Conservation (phyloP, 2,797 vertebrate species). For the Eurystomus glaucurus region DNA sequence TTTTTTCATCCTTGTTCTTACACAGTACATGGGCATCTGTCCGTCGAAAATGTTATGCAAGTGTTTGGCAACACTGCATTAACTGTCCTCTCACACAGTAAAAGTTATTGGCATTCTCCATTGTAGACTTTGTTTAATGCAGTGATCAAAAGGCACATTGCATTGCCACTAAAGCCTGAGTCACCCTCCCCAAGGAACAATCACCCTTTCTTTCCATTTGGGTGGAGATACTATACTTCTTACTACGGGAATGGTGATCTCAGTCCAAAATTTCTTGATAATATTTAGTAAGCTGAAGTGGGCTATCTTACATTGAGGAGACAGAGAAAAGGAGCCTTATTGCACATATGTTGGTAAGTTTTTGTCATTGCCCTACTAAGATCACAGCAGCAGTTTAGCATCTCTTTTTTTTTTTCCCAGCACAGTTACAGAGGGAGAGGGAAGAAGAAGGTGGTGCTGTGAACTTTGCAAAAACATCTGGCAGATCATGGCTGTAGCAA, state of each 20-base stretch:
- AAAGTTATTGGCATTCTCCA: not conserved
- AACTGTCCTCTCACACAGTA: not conserved
- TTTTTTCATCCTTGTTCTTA: not conserved
- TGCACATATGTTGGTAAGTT: not conserved
- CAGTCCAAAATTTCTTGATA: slow-evolving; percentile 1
- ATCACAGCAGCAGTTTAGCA: not conserved
- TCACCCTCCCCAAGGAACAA: slow-evolving; percentile 60
- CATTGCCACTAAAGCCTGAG: slow-evolving; percentile 60
- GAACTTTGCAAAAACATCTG: not conserved
- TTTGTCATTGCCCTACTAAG: not conserved
- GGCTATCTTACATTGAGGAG: not conserved
- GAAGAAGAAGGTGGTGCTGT: not conserved
- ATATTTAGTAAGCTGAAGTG: not conserved
- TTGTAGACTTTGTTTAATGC: slow-evolving; percentile 17
- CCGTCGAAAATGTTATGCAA: slow-evolving; percentile 8
- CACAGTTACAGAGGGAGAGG: not conserved
- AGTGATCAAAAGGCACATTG: slow-evolving; percentile 50
- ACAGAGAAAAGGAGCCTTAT: not conserved
- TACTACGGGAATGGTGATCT: slow-evolving; percentile 1
- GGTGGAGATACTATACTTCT: slow-evolving; percentile 53
- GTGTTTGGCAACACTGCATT: slow-evolving; percentile 4
- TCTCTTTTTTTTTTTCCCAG: not conserved
- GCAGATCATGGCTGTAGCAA: not conserved
- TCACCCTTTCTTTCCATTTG: slow-evolving; percentile 53
- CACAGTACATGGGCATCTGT: slow-evolving; percentile 33